Evolutionary conservation across 2,888 invertebrate species (phyloP), one percentile per base, ranked within the genome.

Genomic region (Lasioglossum figueresi): DNA sequence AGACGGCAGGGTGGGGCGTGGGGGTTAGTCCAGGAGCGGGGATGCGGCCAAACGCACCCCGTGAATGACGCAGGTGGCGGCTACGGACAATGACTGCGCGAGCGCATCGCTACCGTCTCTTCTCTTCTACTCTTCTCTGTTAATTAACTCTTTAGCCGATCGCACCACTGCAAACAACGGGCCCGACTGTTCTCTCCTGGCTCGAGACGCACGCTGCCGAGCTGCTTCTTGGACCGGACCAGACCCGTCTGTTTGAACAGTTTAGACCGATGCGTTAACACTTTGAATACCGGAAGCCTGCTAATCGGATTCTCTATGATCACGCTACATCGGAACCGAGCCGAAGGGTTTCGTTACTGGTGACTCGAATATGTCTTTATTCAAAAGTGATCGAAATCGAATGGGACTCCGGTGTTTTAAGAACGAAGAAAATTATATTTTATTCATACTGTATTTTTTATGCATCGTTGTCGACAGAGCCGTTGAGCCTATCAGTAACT

Each of bases 31-130:
- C 76, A 79, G 78, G 82, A 77, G 86, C 76, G 86, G 86, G 85
- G 85, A 82, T 82, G 81, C n/a, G 40, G 34, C 74, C 66, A 45
- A 75, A 84, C 85, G 82, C 82, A 86, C 88, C 83, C 85, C 88
- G 88, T 85, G 85, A 90, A 88, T 87, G 88, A 84, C 82, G 87
- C 90, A 90, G 88, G 90, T 91, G 90, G 84, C 79, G 84, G 34
- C 63, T 40, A 68, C 73, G 79, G 82, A 83, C 83, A 75, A 88
- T 85, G 81, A 86, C 83, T 83, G 81, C 81, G 68, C 82, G 78
- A 73, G 79, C 82, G 71, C 79, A 71, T 52, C 34, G 80, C 80
- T 85, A 87, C 81, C 73, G 70, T 73, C 19, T 78, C 63, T 27
- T 16, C 27, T 59, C 52, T 48, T 48, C 48, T 19, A 45, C 45